phyloP scores from a whole-genome alignment of 2,113 vertebrate species.

The Xyrauchen texanus region DNA sequence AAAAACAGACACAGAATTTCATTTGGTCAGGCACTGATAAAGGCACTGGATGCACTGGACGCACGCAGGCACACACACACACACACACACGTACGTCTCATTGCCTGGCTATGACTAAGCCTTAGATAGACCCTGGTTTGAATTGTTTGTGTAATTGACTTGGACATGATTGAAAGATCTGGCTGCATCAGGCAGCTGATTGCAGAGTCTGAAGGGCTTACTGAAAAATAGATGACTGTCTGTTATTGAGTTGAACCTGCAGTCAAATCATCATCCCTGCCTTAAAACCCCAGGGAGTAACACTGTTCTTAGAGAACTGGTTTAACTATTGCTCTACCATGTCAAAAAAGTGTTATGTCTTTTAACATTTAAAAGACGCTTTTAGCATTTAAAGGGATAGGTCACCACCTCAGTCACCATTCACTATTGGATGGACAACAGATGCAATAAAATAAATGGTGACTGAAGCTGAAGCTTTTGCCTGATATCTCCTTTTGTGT shows the following conservation, averaged over 20 bases:
- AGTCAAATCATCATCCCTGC: slow-evolving; percentile 50
- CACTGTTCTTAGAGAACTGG: slow-evolving; percentile 46
- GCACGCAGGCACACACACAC: slow-evolving; percentile 22
- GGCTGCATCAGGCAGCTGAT: neutral
- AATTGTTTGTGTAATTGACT: slow-evolving; percentile 61
- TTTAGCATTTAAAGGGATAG: too few relatives aligned
- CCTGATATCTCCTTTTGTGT: too few relatives aligned
- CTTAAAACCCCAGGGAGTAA: slow-evolving; percentile 29
- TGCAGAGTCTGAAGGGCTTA: neutral
- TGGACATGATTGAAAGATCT: slow-evolving; percentile 42
- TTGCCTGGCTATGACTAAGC: slow-evolving; percentile 12
- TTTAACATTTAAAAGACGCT: too few relatives aligned
- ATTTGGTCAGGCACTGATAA: slow-evolving; percentile 45
- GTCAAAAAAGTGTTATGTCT: too few relatives aligned
- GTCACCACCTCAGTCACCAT: too few relatives aligned
- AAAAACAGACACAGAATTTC: slow-evolving; percentile 36
- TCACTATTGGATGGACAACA: too few relatives aligned
- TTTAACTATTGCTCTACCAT: slow-evolving; percentile 17
- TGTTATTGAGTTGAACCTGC: slow-evolving; percentile 54
- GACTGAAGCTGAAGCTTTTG: too few relatives aligned
- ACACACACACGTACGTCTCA: slow-evolving; percentile 8
- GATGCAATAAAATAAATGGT: too few relatives aligned
- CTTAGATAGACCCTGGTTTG: slow-evolving; percentile 37
- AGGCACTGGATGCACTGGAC: too few relatives aligned
- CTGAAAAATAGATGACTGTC: slow-evolving; percentile 58